Evolutionary conservation across 2,113 vertebrate genomes (phyloP).

Genomic region (Hiodon tergisus): DNA sequence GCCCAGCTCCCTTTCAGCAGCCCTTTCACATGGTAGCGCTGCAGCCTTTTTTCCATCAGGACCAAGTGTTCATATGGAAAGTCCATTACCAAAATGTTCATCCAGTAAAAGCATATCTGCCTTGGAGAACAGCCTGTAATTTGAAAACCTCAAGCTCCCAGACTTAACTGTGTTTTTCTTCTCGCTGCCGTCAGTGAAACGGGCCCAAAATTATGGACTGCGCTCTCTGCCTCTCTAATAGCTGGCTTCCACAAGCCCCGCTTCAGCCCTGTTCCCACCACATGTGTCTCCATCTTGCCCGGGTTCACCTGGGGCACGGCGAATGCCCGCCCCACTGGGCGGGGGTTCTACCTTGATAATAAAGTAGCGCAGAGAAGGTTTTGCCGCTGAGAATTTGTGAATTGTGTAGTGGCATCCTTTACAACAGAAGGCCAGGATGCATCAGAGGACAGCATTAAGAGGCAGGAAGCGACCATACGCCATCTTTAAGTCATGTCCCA

Average conservation of each 20-base stretch:
- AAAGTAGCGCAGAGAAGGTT: not conserved
- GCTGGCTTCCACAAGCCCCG: constrained; percentile 21
- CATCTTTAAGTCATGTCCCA: too few relatives aligned
- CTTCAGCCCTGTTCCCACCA: constrained; percentile 4
- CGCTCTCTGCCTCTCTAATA: constrained; percentile 37
- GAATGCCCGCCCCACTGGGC: too few relatives aligned
- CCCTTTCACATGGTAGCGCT: not conserved
- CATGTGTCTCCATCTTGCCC: too few relatives aligned
- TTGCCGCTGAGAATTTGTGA: too few relatives aligned
- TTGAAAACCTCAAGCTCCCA: constrained; percentile 39
- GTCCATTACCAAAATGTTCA: constrained; percentile 38
- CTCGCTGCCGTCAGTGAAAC: constrained; percentile 38
- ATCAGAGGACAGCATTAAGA: too few relatives aligned
- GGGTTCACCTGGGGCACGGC: not conserved
- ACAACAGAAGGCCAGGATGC: too few relatives aligned
- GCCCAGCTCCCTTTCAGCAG: not conserved
- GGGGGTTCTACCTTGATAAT: too few relatives aligned
- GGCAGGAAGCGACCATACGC: too few relatives aligned
- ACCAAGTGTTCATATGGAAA: constrained; percentile 34
- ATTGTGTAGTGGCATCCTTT: too few relatives aligned
- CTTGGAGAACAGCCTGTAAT: constrained; percentile 39
- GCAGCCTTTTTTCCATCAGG: constrained; percentile 16
- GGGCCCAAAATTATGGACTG: constrained; percentile 36
- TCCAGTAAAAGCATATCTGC: constrained; percentile 39
- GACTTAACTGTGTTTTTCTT: constrained; percentile 29